phyloP scores from a whole-genome alignment of 2,113 vertebrate genomes.

The Isurus oxyrinchus region DNA sequence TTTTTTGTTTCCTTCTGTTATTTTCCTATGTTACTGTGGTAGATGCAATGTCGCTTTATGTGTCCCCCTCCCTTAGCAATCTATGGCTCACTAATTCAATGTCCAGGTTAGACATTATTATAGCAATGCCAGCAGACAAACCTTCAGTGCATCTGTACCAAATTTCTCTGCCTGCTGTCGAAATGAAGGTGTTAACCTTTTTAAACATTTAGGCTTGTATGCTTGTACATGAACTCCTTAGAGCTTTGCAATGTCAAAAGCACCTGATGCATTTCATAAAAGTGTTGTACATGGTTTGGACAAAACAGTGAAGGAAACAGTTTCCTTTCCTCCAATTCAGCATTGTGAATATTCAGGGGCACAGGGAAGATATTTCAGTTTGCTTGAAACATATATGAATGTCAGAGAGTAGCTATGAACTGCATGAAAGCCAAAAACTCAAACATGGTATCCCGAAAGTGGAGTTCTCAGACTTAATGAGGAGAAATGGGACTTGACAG shows the following conservation, averaged over 20 bases:
- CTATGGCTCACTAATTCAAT: not conserved
- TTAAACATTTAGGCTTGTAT: not conserved
- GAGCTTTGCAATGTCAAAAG: not conserved
- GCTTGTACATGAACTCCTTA: not conserved
- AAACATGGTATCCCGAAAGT: not conserved
- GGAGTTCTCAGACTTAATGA: not conserved
- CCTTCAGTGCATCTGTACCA: not conserved
- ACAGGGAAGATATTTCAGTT: not conserved
- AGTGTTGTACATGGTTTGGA: not conserved
- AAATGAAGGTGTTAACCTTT: not conserved
- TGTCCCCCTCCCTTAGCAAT: not conserved
- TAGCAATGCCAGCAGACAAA: not conserved
- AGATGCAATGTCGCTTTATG: not conserved
- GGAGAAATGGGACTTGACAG: not conserved
- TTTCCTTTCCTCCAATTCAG: not conserved
- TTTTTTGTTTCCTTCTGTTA: not conserved
- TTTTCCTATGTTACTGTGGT: not conserved
- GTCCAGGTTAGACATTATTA: not conserved
- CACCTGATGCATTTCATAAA: not conserved
- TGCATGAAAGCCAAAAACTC: not conserved
- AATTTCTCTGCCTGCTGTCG: not conserved
- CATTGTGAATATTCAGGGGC: not conserved
- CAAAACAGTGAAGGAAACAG: not conserved
- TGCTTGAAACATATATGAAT: not conserved
- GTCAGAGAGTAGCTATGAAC: not conserved